These are phyloP conservation scores for Synodontis membranacea DNA, from an alignment of 2,113 vertebrate species.

Conservation along the genomic window DNA sequence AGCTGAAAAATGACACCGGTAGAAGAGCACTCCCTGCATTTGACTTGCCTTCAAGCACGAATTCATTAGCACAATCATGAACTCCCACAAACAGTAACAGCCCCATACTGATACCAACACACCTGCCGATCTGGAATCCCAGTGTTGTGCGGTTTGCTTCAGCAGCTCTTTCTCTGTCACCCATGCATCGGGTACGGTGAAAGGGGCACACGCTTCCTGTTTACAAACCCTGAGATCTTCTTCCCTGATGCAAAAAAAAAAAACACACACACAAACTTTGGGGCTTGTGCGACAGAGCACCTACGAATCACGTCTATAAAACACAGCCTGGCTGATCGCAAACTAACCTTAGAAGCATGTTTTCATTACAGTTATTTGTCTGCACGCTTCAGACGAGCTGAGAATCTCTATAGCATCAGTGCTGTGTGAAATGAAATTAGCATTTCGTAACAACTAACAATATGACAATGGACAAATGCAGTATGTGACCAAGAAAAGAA, in stretches of 20 bases:
- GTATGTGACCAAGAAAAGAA: conserved; percentile 55
- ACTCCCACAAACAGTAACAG: background rate
- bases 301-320: background rate
- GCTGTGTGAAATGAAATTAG: background rate
- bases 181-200: conserved; percentile 68
- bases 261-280: conserved; percentile 47
- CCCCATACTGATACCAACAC: conserved; percentile 57
- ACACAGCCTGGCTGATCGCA: background rate
- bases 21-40: background rate
- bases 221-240: conserved; percentile 65
- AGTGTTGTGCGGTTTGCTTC: conserved; percentile 62
- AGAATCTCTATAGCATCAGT: background rate
- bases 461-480: conserved; percentile 68
- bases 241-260: conserved; percentile 49
- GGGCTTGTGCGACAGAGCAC: conserved; percentile 20
- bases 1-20: background rate
- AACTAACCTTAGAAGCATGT: background rate
- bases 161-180: conserved; percentile 65
- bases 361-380: background rate
- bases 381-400: background rate
- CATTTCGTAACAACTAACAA: conserved; percentile 66
- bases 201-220: conserved; percentile 68
- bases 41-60: background rate
- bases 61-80: conserved; percentile 9
- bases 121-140: conserved; percentile 72